These are phyloP conservation scores for Spodoptera litura DNA, from an alignment of 1,140 invertebrate genomes.

Conservation along the genomic window DNA sequence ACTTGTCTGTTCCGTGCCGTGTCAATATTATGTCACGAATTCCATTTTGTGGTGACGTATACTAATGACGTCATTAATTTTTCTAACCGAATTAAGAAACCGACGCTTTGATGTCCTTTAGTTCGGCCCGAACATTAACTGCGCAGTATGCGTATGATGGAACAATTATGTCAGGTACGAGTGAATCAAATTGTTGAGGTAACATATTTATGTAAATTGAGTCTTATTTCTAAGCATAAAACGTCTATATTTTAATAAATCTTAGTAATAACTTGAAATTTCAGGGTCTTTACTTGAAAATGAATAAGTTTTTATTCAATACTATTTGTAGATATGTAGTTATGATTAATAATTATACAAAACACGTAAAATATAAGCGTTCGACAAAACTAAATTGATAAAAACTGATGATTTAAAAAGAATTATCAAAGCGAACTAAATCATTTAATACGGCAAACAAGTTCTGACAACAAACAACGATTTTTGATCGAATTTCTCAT, in stretches of 20 bases:
- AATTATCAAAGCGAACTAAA: background rate
- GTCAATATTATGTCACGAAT: conserved; percentile 85
- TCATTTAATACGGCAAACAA: conserved; percentile 43
- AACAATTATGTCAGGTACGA: background rate
- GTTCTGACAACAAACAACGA: conserved; percentile 35
- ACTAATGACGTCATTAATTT: conserved; percentile 82
- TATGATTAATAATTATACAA: too few species aligned
- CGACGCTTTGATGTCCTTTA: conserved; percentile 77
- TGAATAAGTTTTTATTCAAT: too few species aligned
- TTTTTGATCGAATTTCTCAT: conserved; percentile 58
- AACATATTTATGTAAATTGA: too few species aligned
- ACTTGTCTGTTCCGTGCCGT: conserved; percentile 55
- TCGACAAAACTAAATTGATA: background rate
- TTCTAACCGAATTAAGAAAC: conserved; percentile 80
- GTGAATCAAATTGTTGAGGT: too few species aligned
- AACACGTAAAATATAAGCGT: too few species aligned
- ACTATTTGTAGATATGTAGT: too few species aligned
- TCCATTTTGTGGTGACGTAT: conserved; percentile 71
- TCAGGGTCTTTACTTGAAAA: too few species aligned
- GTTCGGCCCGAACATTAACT: conserved; percentile 59
- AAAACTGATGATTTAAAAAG: background rate
- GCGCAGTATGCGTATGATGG: background rate
- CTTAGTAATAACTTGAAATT: too few species aligned
- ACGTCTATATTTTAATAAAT: too few species aligned
- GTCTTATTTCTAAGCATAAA: too few species aligned